These are phyloP conservation scores for Scleropages formosus DNA, from an alignment of 2,797 vertebrate species.

Conservation along the genomic window DNA sequence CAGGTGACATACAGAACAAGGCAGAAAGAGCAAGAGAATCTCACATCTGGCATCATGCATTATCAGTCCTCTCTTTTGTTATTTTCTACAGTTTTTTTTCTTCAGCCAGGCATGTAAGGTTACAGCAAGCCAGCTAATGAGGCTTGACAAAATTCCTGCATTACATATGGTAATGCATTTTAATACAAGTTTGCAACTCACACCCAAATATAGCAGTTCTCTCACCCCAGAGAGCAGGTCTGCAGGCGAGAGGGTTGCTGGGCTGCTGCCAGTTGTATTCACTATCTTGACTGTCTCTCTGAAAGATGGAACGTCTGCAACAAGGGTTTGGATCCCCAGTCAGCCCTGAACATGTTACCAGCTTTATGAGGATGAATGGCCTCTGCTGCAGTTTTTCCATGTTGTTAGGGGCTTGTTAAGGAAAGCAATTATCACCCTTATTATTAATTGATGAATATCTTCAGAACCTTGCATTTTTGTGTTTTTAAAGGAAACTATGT, in stretches of 20 bases:
- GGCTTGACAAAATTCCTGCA: slow-evolving; percentile 9
- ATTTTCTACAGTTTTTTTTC: not conserved
- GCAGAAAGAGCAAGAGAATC: not conserved
- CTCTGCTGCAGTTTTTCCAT: not conserved
- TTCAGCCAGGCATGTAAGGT: not conserved
- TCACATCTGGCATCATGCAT: slow-evolving; percentile 3
- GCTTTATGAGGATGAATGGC: not conserved
- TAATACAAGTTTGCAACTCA: not conserved
- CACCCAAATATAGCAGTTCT: not conserved
- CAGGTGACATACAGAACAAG: not conserved
- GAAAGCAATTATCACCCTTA: slow-evolving; percentile 14
- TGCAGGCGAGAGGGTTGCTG: not conserved
- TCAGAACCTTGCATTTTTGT: slow-evolving; percentile 9
- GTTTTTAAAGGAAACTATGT: not conserved
- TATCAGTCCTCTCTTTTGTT: slow-evolving; percentile 24
- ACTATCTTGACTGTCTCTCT: not conserved
- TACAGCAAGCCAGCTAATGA: not conserved
- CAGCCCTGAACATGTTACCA: slow-evolving; percentile 10
- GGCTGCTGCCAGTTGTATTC: slow-evolving; percentile 12
- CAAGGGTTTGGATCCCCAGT: slow-evolving; percentile 9
- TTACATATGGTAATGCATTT: slow-evolving; percentile 14
- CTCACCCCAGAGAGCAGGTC: not conserved
- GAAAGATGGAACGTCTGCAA: slow-evolving; percentile 13
- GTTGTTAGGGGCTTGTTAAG: not conserved
- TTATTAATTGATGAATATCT: slow-evolving; percentile 21